These are phyloP conservation scores for Archaeoteleia sp. DNA, from an alignment of 2,888 invertebrate species.

Conservation along the genomic window DNA sequence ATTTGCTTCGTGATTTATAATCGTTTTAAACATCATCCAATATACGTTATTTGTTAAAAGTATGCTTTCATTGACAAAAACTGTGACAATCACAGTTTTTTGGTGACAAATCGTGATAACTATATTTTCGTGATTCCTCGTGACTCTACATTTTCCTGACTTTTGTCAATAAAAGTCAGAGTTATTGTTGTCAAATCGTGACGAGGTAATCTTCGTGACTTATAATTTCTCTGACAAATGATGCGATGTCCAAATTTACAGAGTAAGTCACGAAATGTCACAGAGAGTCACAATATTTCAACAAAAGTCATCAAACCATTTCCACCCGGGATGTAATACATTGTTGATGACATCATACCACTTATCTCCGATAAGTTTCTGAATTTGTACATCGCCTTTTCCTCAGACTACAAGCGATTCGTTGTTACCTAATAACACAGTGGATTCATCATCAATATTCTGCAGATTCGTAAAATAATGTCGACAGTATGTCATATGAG, in stretches of 20 bases:
- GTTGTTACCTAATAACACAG: constrained; percentile 33
- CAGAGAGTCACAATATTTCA: no score
- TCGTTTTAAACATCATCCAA: constrained; percentile 25
- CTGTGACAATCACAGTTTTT: constrained; percentile 19
- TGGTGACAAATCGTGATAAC: no score
- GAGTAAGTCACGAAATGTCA: no score
- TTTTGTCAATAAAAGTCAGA: no score
- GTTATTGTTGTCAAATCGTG: no score
- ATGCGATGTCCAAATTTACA: no score
- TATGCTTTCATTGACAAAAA: constrained; percentile 15
- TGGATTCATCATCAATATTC: constrained; percentile 2
- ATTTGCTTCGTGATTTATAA: constrained; percentile 12
- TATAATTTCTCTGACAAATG: no score
- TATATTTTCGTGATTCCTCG: no score
- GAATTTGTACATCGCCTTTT: constrained; percentile 23
- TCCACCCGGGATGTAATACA: constrained; percentile 12
- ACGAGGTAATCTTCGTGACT: no score
- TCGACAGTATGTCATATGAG: constrained; percentile 39
- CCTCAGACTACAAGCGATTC: constrained; percentile 19
- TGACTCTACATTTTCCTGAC: no score
- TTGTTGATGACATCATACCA: constrained; percentile 27
- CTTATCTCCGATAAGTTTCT: constrained; percentile 21
- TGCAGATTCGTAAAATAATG: constrained; percentile 27
- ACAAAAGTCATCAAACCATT: no score
- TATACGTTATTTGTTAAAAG: constrained; percentile 35